Base-by-base conservation (phyloP, 2,113 vertebrate species). In the Scytalopus superciliaris region DNA sequence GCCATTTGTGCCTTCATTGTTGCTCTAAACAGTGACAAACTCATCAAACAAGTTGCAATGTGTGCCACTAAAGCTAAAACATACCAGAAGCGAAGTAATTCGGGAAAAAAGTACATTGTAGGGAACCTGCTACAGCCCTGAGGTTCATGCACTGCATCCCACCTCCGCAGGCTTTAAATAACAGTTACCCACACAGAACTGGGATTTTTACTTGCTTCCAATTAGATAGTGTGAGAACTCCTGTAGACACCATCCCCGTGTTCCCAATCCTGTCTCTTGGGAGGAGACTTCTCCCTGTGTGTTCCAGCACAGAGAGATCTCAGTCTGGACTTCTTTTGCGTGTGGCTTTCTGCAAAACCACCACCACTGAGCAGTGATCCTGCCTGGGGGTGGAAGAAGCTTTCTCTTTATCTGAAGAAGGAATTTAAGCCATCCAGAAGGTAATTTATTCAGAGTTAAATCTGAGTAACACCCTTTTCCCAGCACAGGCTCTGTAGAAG, bases 1-100 rank as follows among this genome's bases (percentile, higher is more conserved):
- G 87, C 52, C 90, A 81, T 94, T 96, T 91, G 42, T 90, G 74
- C 49, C 39, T 80, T 91, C 66, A 14, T 70, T 88, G 78, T 95
- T 83, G 39, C 78, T 92, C 85, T 68, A 56, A 68, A 76, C 56
- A 81, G 53, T 79, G 91, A 64, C 76, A 87, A 70, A 94, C 92
- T 85, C 88, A 47, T 90, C 63, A 86, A 78, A 95, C 13, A 69
- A 88, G 82, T 44, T 84, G 50, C 21, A 25, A 39, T 55, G 69
- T 87, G 84, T 81, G 81, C 66, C 70, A 53, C 91, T 45, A 49
- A 91, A 62, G 35, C 39, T 75, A 39, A 74, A 96, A 45, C 13
- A 8, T 23, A 76, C 31, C 88, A 92, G 35, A 56, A 72, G 15
- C 57, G 91, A 30, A 75, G 68, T 5, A 19, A 82, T 84, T 47